Evolutionary conservation across 2,797 vertebrate species (phyloP).

Genomic region (Tinamus major): DNA sequence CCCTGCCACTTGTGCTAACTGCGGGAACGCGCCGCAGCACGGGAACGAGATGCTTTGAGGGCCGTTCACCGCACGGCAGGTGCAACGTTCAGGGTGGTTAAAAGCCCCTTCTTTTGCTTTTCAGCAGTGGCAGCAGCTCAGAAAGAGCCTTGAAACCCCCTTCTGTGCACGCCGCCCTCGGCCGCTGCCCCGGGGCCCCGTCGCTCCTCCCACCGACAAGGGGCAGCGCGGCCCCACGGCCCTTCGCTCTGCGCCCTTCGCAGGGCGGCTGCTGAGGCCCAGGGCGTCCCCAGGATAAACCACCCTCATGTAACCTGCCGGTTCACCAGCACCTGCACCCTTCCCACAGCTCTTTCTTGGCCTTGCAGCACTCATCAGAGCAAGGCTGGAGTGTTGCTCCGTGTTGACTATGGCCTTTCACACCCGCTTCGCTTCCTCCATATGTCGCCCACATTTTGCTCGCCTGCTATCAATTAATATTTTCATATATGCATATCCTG

Average conservation of each 20-base stretch:
- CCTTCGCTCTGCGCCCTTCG: conserved; percentile 11
- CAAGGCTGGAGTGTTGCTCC: not conserved
- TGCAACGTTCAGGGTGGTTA: not conserved
- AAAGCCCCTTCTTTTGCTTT: conserved; percentile 19
- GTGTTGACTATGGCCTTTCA: not conserved
- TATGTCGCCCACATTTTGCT: not conserved
- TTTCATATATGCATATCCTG: not conserved
- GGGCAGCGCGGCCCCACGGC: too few species aligned
- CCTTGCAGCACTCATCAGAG: not conserved
- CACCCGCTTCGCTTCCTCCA: not conserved
- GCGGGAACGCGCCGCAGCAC: not conserved
- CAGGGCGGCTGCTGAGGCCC: not conserved
- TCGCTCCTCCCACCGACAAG: not conserved
- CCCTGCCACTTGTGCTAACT: not conserved
- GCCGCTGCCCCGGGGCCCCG: not conserved
- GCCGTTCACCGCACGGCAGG: not conserved
- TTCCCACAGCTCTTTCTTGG: not conserved
- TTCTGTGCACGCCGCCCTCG: not conserved
- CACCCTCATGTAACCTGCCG: conserved; percentile 46
- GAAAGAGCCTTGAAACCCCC: not conserved
- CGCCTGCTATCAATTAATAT: not conserved
- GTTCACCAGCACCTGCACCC: conserved; percentile 20
- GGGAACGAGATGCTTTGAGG: not conserved
- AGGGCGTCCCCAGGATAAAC: conserved; percentile 54
- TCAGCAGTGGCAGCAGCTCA: conserved; percentile 11